Base-by-base conservation (phyloP, 1,140 invertebrate genomes). In the Drosophila sproati region DNA sequence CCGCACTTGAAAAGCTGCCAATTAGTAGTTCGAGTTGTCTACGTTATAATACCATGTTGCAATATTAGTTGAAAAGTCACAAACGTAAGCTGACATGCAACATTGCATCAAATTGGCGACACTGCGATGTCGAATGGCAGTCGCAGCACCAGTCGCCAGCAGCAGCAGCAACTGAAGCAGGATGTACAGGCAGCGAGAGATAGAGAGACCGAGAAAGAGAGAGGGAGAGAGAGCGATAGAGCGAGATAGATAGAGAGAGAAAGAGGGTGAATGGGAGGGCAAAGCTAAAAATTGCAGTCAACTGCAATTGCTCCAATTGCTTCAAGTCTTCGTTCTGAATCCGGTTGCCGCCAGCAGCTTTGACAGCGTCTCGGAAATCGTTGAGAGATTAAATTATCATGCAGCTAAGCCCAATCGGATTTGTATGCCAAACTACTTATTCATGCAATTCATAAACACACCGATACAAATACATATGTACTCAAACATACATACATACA, bases 21-120 rank as follows among this genome's bases (percentile, higher is more conserved):
- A 88, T 88, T 88, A 88, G 83, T 72, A 77, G 70, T 69, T 67
- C 41, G 31, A 35, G 39, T 74, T 88, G 83, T 81, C 78, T 60
- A 28, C 54, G 67, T 70, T 77, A 81, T 88, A 89, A 89, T 89
- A 34, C 85, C 80, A 71, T 73, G 79, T 85, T 88, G 73, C 80
- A 81, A 85, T 88, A 87, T 43, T 43, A 87, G 48, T 12, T 4
- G 12, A 35, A 83, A 70, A 69, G 71, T 74, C 73, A 54, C 43
- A 45, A 12, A 32, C 5, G 77, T 89, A 89, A 89, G 85, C 85
- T 89, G 85, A 85, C 85, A 89, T 85, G 78, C 85, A 85, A 89
- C 85, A 89, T 89, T 89, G 85, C 85, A 81, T 78, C 75, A 89
- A 82, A 88, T 88, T 87, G 81, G 68, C 39, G 56, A 63, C 78